Percentiles rank a stretch among this genome's conserved stretches.
These are phyloP conservation scores for Dynastes hyllus DNA, from an alignment of 2,888 invertebrate species.

Conservation along the genomic window DNA sequence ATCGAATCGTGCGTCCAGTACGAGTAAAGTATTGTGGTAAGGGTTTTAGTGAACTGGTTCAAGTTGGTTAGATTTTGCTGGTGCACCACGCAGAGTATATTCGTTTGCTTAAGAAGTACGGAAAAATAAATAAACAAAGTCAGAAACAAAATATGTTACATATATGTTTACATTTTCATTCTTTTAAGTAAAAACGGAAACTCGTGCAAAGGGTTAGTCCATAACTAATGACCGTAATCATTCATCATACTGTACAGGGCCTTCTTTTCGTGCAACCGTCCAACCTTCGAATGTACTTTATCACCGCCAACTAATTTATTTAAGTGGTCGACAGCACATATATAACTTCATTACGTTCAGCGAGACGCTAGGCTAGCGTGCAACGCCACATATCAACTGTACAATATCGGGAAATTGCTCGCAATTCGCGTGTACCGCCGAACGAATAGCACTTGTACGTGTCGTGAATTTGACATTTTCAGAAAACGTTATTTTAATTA, in stretches of 20 bases:
- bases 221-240: constrained; percentile 9
- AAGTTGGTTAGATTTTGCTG: too few relatives aligned
- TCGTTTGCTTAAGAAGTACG: too few relatives aligned
- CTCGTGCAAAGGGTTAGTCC: neutral
- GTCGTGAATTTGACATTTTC: constrained; percentile 47
- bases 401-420: constrained; percentile 24
- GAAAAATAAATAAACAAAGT: too few relatives aligned
- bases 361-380: constrained; percentile 19
- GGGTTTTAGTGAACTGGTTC: too few relatives aligned
- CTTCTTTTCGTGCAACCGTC: neutral
- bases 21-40: too few relatives aligned
- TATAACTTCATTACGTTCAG: constrained; percentile 41
- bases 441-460: constrained; percentile 46
- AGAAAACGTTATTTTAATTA: constrained; percentile 46
- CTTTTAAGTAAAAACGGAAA: too few relatives aligned
- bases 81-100: too few relatives aligned
- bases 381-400: neutral
- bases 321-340: constrained; percentile 29
- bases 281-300: constrained; percentile 34
- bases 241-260: constrained; percentile 11
- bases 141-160: too few relatives aligned
- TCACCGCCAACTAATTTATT: constrained; percentile 48
- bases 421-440: constrained; percentile 33
- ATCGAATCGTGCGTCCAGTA: too few relatives aligned
- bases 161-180: too few relatives aligned